Base-by-base conservation (phyloP, 1,140 invertebrate genomes). In the Tenebrio molitor region DNA sequence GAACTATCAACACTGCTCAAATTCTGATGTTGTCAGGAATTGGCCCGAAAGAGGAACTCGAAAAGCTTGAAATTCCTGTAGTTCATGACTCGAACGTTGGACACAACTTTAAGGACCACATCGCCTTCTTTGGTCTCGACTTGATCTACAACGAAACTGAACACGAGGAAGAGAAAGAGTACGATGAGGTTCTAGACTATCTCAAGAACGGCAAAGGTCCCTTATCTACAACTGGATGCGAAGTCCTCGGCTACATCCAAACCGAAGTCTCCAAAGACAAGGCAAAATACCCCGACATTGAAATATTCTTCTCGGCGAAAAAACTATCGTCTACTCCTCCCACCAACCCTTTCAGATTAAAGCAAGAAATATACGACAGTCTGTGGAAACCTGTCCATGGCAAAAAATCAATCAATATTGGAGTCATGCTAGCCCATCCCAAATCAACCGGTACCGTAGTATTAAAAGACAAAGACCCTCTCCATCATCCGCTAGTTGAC, bases 1-100 rank as follows among this genome's bases (percentile, higher is more conserved):
- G 97, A 1, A 87, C 95, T 0, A 87, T 98, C 0, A 96, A 96
- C 80, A 94, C 94, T 0, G 92, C 96, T 0, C 96, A 98, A 81
- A 77, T 96, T 5, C 81, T 96, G 12, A 91, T 94, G 88, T 85
- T 95, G 0, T 93, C 91, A 0, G 94, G 94, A 0, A 86, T 95
- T 10, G 94, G 93, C 0, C 92, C 92, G 6, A 87, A 84, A 21
- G 83, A 87, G 62, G 83, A 89, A 16, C 78, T 91, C 1, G 77
- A 84, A 36, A 77, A 84, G 34, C 74, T 83, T 0, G 77, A 80
- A 58, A 86, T 87, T 29, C 79, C 83, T 5, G 77, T 83, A 0
- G 71, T 83, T 6, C 16, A 72, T 4, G 84, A 89, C 75, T 80
- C 90, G 0, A 73, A 72, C 64, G 84, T 90, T 0, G 89, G 89